Percentiles rank a stretch among this genome's conserved stretches.
Conservation (phyloP, 2,113 vertebrate genomes). For the Spilogale gracilis region DNA sequence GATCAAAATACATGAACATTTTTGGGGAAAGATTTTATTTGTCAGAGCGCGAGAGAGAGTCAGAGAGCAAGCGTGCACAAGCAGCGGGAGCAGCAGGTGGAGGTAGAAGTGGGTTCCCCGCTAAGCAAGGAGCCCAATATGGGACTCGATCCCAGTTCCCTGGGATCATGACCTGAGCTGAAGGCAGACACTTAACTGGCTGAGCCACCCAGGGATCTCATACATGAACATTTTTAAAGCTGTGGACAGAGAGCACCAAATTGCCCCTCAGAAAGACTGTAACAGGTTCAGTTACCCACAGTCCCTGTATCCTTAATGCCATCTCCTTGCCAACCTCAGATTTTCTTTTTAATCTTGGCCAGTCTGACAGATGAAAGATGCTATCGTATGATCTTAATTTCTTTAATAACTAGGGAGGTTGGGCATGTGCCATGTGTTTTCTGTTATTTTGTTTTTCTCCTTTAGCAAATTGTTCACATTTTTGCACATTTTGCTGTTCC, state of each 20-base stretch:
- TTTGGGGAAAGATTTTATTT: not conserved
- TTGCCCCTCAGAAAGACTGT: not conserved
- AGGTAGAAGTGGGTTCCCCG: too few species aligned
- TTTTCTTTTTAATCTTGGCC: slow-evolving; percentile 38
- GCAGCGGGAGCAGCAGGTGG: too few species aligned
- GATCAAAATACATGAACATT: not conserved
- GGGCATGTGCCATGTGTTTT: not conserved
- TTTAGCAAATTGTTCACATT: not conserved
- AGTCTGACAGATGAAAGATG: not conserved
- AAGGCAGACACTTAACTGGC: not conserved
- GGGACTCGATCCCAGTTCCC: too few species aligned
- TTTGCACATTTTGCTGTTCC: slow-evolving; percentile 25
- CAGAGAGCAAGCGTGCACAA: too few species aligned
- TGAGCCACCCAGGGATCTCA: not conserved
- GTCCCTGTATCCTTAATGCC: not conserved
- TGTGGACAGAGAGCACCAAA: not conserved
- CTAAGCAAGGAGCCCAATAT: too few species aligned
- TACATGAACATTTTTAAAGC: not conserved
- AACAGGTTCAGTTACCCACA: not conserved
- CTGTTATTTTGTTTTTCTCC: slow-evolving; percentile 1
- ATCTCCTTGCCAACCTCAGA: not conserved
- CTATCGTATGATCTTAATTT: slow-evolving; percentile 11
- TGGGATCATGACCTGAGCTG: too few species aligned
- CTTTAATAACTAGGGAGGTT: not conserved
- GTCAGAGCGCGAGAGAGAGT: too few species aligned